Evolutionary conservation across 2,113 vertebrate genomes (phyloP), one percentile per base, ranked within the genome.

Genomic region (Strix uralensis): DNA sequence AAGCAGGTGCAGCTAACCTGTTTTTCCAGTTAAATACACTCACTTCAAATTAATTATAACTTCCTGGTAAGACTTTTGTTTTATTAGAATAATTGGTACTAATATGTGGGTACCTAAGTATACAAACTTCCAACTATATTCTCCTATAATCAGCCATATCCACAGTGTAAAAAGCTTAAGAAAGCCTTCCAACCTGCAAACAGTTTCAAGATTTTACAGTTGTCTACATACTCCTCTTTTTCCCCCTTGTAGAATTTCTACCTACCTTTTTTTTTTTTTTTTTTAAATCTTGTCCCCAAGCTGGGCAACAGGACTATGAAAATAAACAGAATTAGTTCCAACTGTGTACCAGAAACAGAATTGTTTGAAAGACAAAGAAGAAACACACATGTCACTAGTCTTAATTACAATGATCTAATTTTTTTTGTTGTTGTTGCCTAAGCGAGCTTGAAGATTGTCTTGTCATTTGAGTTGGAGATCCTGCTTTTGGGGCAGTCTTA

Each of bases 11-110:
- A 93, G 44, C 61, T 81, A 79, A 71, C 83, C 73, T 59, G 73
- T 72, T 91, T 75, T 89, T 91, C 91, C 69, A 87, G 81, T 81
- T 91, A 89, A 92, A 92, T 59, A 86, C 55, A 79, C 10, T 69
- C 55, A 87, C 21, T 75, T 42, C 10, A 70, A 80, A 46, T 69
- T 81, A 87, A 86, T 66, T 44, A 5, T 42, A 88, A 32, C 30
- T 89, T 91, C 27, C 78, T 69, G 22, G 27, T 9, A 75, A 15
- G 11, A 74, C 7, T 86, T 90, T 29, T 88, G 29, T 61, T 80
- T 88, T 74, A 69, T 69, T 82, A 69, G 30, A 75, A 44, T 66
- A 85, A 54, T 52, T 55, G 5, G 12, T 40, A 9, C 36, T 58
- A 57, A 47, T 51, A 71, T 1, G 1, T 17, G 32, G 29, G 9